Base-by-base conservation (phyloP, 2,113 vertebrate species). In the Eulemur macaco region DNA sequence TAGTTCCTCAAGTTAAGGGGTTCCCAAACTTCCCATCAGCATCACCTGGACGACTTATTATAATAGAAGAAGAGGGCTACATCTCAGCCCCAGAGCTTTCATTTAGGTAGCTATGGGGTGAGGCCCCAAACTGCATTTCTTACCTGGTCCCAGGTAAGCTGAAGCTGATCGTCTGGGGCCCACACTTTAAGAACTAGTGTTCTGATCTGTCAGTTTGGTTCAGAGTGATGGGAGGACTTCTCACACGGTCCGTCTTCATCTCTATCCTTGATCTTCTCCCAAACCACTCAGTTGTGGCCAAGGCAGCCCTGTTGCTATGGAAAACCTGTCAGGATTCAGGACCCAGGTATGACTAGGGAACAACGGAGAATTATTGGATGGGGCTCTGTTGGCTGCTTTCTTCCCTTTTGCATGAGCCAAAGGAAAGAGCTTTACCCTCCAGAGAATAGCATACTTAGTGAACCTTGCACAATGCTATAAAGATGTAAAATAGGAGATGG, bases 11-110 rank as follows among this genome's bases (percentile, higher is more conserved):
- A 89, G 29, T 23, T 9, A 14, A 25, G 37, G 8, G 39, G 54
- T 60, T 87, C 63, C 82, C 37, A 92, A 71, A 91, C 25, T 34
- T 58, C 31, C 58, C 5, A 34, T 64, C 58, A 77, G 50, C 93
- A 68, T 31, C 69, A 76, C 29, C 21, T 39, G 5, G 34, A 88
- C 15, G 5, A 74, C 34, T 45, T 27, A 29, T 31, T 37, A 76
- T 54, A 54, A 54, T 54, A 17, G 29, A 86, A 18, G 4, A 69
- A 31, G 7, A 39, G 1, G 15, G 31, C 37, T 52, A 56, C 27
- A 45, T 39, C 18, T 69, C 25, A 42, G 12, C 8, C 14, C 23
- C 29, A 7, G 39, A 47, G 34, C 27, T 88, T 95, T 86, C 56
- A n/a, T 78, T 20, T 58, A 73, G 71, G 14, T 21, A 76, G 64